Evolutionary conservation across 2,113 vertebrate species (phyloP).

Genomic region (Thomomys bottae): DNA sequence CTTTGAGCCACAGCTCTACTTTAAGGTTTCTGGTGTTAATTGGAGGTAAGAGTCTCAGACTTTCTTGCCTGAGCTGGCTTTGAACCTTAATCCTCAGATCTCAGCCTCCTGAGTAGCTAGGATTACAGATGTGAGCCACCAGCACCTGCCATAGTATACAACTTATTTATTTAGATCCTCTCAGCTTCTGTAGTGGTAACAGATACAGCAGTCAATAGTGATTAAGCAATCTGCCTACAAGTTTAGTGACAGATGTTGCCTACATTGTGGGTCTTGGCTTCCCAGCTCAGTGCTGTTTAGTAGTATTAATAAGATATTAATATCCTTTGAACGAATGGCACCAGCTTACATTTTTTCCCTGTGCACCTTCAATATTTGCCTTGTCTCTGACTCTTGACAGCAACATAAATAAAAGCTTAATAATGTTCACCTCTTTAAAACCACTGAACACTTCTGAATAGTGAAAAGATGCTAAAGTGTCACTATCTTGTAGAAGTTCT

Average conservation of each 20-base stretch:
- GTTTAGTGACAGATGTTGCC: background rate
- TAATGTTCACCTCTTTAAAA: background rate
- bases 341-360: background rate
- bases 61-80: no score
- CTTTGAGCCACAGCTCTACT: no score
- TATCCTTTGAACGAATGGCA: background rate
- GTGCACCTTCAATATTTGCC: background rate
- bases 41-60: no score
- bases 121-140: no score
- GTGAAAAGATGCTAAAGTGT: conserved; percentile 34
- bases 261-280: background rate
- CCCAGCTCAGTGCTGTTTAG: background rate
- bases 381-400: background rate
- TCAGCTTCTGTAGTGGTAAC: background rate
- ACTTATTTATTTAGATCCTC: conserved; percentile 10
- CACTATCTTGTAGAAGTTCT: background rate
- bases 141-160: background rate
- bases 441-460: conserved; percentile 21
- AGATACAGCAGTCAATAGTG: background rate
- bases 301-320: conserved; percentile 5
- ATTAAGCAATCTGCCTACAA: background rate
- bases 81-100: no score
- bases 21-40: no score
- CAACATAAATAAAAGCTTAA: conserved; percentile 14
- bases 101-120: no score